Base-by-base conservation (phyloP, 2,113 vertebrate genomes). In the Steatornis caripensis region DNA sequence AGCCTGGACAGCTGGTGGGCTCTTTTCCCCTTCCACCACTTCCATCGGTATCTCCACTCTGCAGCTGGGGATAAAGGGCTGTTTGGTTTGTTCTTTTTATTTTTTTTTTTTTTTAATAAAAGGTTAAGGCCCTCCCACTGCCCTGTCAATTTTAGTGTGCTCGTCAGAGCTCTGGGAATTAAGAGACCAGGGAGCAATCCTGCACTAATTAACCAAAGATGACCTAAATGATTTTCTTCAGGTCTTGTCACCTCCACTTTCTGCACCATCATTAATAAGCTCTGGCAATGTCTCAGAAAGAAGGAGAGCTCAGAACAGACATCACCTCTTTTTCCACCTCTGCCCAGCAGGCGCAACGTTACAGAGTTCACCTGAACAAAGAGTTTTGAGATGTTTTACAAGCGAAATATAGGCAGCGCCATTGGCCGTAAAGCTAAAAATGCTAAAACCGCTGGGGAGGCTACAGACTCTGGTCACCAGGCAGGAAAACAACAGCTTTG, bases 1-100 rank as follows among this genome's bases (percentile, higher is more conserved):
- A 19, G 29, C 9, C 74, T 7, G 11, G 1, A 7, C 0, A 1
- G 41, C 46, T 2, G 1, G 10, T 1, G 10, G 37, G 43, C n/a
- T 39, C 60, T 26, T 43, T 26, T 32, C n/a, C 66, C 20, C 26
- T 39, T 58, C 53, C n/a, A 26, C 16, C 54, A 5, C 46, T 26
- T 51, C 0, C 0, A 34, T 26, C 26, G 2, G 10, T 23, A 23
- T 41, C 16, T 71, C 23, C 46, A 10, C 18, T 54, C 10, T 3
- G 20, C 27, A 61, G 45, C 32, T 11, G 45, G 29, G 17, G 39
- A 45, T 11, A 26, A 65, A 71, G 41, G 26, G 14, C 20, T 41
- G 32, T 7, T 64, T 46, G 65, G 21, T 49, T 45, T 34, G 0
- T 69, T 93, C 48, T 32, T 19, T 68, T 75, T 39, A 75, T 66